Conservation (phyloP, 2,797 vertebrate species). For the Myotis vivesi region DNA sequence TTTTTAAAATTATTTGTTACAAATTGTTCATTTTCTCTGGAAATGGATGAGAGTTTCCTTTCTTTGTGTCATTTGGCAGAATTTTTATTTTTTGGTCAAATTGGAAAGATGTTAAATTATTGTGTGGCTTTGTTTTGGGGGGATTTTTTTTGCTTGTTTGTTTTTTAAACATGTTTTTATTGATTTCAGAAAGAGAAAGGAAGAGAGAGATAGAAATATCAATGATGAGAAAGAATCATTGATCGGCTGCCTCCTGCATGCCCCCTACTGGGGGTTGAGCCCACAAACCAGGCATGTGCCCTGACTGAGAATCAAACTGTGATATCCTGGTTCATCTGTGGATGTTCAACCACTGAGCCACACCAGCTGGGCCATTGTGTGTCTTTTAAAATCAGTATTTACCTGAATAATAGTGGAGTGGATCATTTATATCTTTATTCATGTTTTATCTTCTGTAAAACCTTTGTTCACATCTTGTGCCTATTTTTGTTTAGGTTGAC, state of each 20-base stretch:
- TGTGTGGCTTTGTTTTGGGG: background rate
- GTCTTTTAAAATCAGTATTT: background rate
- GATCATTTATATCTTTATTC: constrained; percentile 7
- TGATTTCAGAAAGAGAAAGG: no score
- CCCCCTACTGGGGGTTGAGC: no score
- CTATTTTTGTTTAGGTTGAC: background rate
- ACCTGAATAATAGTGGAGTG: background rate
- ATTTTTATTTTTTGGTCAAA: background rate
- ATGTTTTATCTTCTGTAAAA: background rate
- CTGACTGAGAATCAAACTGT: no score
- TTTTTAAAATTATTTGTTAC: background rate
- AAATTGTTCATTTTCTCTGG: background rate
- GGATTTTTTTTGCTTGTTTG: no score
- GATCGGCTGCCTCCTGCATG: no score
- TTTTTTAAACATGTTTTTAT: no score
- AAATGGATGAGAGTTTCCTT: background rate
- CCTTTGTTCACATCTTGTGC: background rate
- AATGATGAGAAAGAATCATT: no score
- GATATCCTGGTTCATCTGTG: no score
- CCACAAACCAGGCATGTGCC: no score
- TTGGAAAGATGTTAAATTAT: background rate
- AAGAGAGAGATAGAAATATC: no score
- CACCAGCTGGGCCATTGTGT: no score
- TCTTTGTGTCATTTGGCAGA: background rate
- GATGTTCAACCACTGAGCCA: no score